A percentile compares a stretch with the other conserved stretches of the same genome.
Conservation (phyloP, 2,888 invertebrate genomes). For the Eilema caniola region DNA sequence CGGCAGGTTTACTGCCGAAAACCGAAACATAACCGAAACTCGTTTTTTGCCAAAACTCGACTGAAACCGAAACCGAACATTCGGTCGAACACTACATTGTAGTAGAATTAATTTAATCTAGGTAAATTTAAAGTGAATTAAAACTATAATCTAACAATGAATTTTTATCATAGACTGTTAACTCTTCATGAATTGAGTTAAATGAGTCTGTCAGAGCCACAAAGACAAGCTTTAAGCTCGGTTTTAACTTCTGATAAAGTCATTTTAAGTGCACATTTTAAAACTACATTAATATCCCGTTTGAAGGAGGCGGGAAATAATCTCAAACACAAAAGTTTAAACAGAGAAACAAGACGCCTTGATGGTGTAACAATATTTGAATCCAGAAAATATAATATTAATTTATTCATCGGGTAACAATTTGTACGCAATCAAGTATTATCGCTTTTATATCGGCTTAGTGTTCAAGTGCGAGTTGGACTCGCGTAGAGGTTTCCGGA, state of each 20-base stretch:
- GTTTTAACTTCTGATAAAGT: conserved; percentile 76
- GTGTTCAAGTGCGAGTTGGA: too few relatives aligned
- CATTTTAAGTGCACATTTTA: conserved; percentile 79
- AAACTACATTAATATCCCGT: conserved; percentile 82
- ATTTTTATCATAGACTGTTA: conserved; percentile 44
- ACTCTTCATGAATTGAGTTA: conserved; percentile 66
- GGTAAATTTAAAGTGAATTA: not conserved
- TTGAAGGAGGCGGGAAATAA: conserved; percentile 60
- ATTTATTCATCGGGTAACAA: too few relatives aligned
- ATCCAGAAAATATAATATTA: not conserved
- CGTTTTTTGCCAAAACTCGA: too few relatives aligned
- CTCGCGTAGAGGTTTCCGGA: too few relatives aligned
- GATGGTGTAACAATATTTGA: conserved; percentile 21
- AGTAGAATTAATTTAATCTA: not conserved
- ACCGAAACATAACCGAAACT: too few relatives aligned
- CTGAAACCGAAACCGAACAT: too few relatives aligned
- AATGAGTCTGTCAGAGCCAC: conserved; percentile 72
- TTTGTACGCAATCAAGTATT: not conserved
- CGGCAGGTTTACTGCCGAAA: too few relatives aligned
- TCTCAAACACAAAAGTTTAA: conserved; percentile 69
- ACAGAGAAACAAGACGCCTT: conserved; percentile 48
- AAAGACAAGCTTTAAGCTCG: conserved; percentile 74
- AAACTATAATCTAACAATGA: not conserved
- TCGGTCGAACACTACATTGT: too few relatives aligned
- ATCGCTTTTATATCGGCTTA: not conserved